These are phyloP conservation scores for Pipistrellus nathusii DNA, from an alignment of 2,797 vertebrate genomes.

Conservation along the genomic window DNA sequence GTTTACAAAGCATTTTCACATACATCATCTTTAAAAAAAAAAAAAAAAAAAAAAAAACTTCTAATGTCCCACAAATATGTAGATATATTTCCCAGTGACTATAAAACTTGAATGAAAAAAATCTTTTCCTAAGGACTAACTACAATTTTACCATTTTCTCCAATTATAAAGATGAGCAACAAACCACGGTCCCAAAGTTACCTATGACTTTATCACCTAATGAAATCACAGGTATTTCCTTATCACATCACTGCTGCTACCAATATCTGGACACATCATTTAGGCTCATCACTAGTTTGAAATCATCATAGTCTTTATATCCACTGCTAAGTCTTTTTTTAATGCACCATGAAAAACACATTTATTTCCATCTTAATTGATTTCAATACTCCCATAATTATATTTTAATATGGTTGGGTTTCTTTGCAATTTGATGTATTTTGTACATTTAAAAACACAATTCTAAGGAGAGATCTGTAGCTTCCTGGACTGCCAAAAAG, in stretches of 20 bases:
- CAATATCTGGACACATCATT: neutral
- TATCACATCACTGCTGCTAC: neutral
- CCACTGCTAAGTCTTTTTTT: neutral
- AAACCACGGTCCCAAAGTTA: neutral
- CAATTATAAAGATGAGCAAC: neutral
- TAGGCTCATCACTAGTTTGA: neutral
- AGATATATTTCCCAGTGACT: neutral
- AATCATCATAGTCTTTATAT: neutral
- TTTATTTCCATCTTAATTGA: neutral
- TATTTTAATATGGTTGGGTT: neutral
- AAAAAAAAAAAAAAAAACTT: neutral
- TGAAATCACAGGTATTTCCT: neutral
- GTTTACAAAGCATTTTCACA: constrained; percentile 12
- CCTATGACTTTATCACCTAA: neutral
- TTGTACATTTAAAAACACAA: neutral
- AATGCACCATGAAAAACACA: neutral
- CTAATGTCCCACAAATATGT: neutral
- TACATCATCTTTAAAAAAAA: neutral
- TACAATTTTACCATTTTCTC: constrained; percentile 16
- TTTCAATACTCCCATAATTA: neutral
- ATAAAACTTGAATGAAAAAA: neutral
- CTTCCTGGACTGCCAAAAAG: neutral
- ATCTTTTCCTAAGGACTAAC: neutral
- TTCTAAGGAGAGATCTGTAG: neutral
- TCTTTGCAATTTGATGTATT: neutral